Evolutionary conservation across 37 sponge, comb jelly and placozoan species (phyloP).

Genomic region (Spongilla lacustris): DNA sequence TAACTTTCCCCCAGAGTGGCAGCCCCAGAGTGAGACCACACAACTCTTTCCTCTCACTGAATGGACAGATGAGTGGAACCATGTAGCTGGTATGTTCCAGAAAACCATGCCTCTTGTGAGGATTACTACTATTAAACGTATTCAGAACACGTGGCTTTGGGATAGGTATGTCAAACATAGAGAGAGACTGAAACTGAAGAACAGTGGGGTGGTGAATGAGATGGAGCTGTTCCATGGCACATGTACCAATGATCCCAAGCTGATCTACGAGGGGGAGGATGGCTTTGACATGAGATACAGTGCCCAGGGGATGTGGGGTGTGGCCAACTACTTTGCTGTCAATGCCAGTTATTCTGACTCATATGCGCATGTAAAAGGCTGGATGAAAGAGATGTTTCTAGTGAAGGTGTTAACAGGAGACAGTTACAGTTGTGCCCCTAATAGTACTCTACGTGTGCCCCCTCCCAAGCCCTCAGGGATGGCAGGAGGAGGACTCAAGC

Average conservation of each 20-base stretch:
- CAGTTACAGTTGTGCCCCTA: constrained; percentile 34
- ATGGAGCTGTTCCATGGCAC: constrained; percentile 82
- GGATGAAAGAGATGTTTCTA: constrained; percentile 69
- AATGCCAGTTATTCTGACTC: constrained; percentile 82
- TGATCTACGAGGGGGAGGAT: constrained; percentile 73
- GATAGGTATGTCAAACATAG: constrained; percentile 57
- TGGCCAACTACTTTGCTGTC: constrained; percentile 85
- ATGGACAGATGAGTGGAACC: constrained; percentile 48
- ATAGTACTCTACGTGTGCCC: constrained; percentile 65
- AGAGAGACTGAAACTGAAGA: constrained; percentile 59
- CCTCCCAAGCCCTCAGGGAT: constrained; percentile 44
- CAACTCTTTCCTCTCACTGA: constrained; percentile 28
- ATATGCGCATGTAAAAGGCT: constrained; percentile 53
- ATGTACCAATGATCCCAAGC: constrained; percentile 61
- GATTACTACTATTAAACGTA: constrained; percentile 41
- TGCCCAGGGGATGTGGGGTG: constrained; percentile 80
- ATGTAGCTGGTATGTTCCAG: constrained; percentile 36
- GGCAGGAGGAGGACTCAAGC: constrained; percentile 19
- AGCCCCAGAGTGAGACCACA: constrained; percentile 26
- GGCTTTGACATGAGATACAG: constrained; percentile 87
- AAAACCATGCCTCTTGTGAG: constrained; percentile 30
- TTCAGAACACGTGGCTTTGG: constrained; percentile 90
- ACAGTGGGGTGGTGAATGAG: constrained; percentile 63
- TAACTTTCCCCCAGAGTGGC: constrained; percentile 51
- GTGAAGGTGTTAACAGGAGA: constrained; percentile 81